Evolutionary conservation across 2,797 vertebrate genomes (phyloP).

Genomic region (Podargus strigoides): DNA sequence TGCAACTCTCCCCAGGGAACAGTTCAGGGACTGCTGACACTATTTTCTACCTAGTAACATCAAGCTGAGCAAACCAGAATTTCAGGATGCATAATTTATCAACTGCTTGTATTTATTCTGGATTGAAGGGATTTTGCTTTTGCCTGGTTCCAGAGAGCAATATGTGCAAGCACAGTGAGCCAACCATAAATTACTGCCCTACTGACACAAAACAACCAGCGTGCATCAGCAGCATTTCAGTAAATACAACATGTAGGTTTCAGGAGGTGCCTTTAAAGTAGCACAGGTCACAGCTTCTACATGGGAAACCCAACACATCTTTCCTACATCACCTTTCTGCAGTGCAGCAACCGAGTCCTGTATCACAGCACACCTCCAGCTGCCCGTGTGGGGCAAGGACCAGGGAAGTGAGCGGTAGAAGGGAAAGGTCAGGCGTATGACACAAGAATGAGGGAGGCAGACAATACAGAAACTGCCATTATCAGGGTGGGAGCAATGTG

Average conservation of each 20-base stretch:
- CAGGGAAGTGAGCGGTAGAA: neutral
- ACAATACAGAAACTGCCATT: neutral
- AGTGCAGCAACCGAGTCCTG: rapidly evolving
- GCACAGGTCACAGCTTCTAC: neutral
- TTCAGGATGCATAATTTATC: neutral
- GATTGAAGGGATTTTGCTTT: neutral
- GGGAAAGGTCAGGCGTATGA: rapidly evolving
- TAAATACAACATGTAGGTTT: rapidly evolving
- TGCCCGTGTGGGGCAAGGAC: rapidly evolving
- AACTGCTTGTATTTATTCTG: neutral
- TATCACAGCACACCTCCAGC: neutral
- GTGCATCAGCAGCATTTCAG: neutral
- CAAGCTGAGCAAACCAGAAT: neutral
- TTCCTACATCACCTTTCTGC: neutral
- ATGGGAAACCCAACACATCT: rapidly evolving
- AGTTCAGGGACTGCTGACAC: neutral
- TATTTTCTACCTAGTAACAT: neutral
- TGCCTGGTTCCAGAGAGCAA: neutral
- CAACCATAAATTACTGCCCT: neutral
- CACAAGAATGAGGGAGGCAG: rapidly evolving
- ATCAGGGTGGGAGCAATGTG: neutral
- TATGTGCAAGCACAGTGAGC: neutral
- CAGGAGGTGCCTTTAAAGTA: neutral
- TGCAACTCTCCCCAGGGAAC: neutral
- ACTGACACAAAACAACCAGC: rapidly evolving